Base-by-base conservation (phyloP, 2,888 invertebrate species). In the Acanthosepion pharaonis region DNA sequence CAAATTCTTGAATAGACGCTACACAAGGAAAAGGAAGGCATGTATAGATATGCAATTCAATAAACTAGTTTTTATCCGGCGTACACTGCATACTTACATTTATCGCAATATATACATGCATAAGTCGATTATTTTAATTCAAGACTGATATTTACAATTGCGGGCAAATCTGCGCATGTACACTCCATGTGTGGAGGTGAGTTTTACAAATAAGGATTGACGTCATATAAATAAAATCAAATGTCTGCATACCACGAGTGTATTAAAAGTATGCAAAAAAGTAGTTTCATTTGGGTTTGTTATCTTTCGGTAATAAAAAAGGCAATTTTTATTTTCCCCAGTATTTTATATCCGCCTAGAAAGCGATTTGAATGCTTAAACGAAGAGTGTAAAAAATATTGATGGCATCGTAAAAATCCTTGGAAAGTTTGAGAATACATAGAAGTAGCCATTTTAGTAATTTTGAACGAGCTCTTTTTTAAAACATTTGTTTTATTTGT, bases 381-480 rank as follows among this genome's bases (percentile, higher is more conserved):
- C 78, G 78, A 78, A 78, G 78, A n/a, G n/a, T 78, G 28, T n/a
- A 78, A 78, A 78, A 64, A n/a, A n/a, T 78, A 78, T 28, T 78
- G 78, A 78, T 78, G n/a, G 78, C n/a, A 28, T 78, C 78, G n/a
- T 78, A 78, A 78, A 78, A 78, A n/a, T 78, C 78, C 78, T 11
- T 78, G 78, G n/a, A n/a, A 78, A 78, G 78, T 78, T 78, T 78
- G 28, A 78, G 78, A 78, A 78, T 28, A 78, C 78, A 78, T 78
- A 28, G n/a, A 78, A 78, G 78, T 78, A n/a, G 78, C 78, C 78
- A 15, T 78, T 78, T 78, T 78, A 59, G 78, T 78, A 78, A 78
- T 78, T 78, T n/a, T 78, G n/a, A 78, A 28, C n/a, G n/a, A 78
- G 78, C 0, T n/a, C 5, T 59, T 59, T 59, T 20, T 20, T 23